A percentile compares a stretch with the other conserved stretches of the same genome.
phyloP scores from a whole-genome alignment of 2,888 invertebrate genomes.

The Synergus japonicus region DNA sequence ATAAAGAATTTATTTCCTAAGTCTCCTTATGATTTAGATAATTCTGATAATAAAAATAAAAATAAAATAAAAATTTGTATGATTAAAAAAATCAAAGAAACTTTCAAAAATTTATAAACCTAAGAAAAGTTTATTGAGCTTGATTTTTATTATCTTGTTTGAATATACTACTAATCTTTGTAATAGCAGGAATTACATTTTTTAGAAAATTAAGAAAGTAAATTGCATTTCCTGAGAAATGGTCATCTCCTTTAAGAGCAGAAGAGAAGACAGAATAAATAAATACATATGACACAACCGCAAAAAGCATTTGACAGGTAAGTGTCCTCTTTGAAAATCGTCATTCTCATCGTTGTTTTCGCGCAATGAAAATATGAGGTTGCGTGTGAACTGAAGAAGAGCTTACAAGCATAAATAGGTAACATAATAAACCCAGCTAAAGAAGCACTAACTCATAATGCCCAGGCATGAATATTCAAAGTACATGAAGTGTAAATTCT shows the following conservation, averaged over 20 bases:
- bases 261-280: constrained; percentile 16
- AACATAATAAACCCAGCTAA: constrained; percentile 58
- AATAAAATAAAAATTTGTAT: too few species aligned
- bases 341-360: constrained; percentile 29
- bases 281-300: constrained; percentile 33
- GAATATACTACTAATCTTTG: neutral
- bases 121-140: neutral
- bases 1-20: neutral
- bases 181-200: neutral
- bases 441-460: constrained; percentile 59
- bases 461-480: constrained; percentile 63
- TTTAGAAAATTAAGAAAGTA: constrained; percentile 7
- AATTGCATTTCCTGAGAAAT: constrained; percentile 22
- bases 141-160: too few species aligned
- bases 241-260: constrained; percentile 16
- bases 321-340: constrained; percentile 24
- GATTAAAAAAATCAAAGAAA: too few species aligned
- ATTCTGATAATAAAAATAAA: too few species aligned
- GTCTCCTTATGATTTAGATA: too few species aligned
- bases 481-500: constrained; percentile 60
- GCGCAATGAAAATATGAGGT: constrained; percentile 54
- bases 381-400: constrained; percentile 58
- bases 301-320: constrained; percentile 36
- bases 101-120: too few species aligned
- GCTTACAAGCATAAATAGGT: constrained; percentile 62